These are phyloP conservation scores for Leptosomus discolor DNA, from an alignment of 2,113 vertebrate genomes.

Conservation along the genomic window DNA sequence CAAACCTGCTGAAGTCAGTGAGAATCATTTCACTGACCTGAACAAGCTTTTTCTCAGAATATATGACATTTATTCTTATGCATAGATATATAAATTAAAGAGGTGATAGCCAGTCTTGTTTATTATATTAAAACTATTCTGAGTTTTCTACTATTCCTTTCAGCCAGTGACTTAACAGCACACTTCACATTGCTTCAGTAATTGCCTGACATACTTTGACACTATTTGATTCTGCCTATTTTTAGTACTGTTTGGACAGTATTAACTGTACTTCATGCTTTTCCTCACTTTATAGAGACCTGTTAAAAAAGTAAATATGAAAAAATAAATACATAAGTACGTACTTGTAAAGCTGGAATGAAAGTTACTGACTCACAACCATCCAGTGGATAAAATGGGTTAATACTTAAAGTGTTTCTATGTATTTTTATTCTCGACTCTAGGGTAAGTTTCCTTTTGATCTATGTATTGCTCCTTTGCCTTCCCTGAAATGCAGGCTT, in stretches of 20 bases:
- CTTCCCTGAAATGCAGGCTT: not conserved
- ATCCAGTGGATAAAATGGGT: not conserved
- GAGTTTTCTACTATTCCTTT: not conserved
- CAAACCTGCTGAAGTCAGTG: not conserved
- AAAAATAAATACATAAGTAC: not conserved
- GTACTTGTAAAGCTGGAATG: not conserved
- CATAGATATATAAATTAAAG: not conserved
- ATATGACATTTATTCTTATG: not conserved
- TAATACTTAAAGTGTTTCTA: not conserved
- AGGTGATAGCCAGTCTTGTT: not conserved
- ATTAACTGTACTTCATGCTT: not conserved
- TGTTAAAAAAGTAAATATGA: not conserved
- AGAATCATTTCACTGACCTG: not conserved
- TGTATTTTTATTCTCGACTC: not conserved
- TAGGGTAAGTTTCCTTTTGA: not conserved
- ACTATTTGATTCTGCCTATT: not conserved
- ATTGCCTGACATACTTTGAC: not conserved
- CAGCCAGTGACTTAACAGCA: not conserved
- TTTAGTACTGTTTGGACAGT: not conserved
- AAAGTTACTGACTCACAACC: not conserved
- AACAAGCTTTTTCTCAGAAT: not conserved
- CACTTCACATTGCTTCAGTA: not conserved
- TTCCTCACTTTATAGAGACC: not conserved
- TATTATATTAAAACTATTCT: not conserved
- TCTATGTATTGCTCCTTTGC: not conserved